Base-by-base conservation (phyloP, 2,888 invertebrate species). In the Rhagonycha lutea region DNA sequence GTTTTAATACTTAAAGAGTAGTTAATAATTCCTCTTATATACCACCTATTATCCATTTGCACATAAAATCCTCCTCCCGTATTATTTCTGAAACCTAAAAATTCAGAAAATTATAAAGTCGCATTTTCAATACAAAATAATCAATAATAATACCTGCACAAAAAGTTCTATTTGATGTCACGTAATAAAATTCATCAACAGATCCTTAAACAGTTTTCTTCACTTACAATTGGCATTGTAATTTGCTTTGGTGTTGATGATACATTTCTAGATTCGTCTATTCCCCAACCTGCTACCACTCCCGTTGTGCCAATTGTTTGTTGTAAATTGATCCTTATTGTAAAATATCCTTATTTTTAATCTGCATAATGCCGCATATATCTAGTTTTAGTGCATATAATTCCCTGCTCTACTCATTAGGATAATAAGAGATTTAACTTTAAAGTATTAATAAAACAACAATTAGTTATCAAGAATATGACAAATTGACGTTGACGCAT, bases 201-300 rank as follows among this genome's bases (percentile, higher is more conserved):
- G 90, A 91, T 76, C 89, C n/a, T 88, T 12, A 90, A 86, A 82
- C 92, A 92, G 14, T 87, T 87, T 5, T 88, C 88, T 69, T 90
- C 89, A 79, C 89, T 89, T 28, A 91, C 91, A 2, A 92, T 86
- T 0, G 91, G 90, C 68, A 90, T 83, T 8, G 85, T 87, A 4
- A 89, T 88, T 85, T 89, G 88, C 10, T 89, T 88, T 0, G 91
- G 91, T 72, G 89, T 89, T 0, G 88, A 88, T 60, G 87, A 86
- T 4, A 88, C 86, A 0, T 86, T 84, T 0, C 89, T 89, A 0
- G 83, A 78, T 77, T 89, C 90, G 68, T 89, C 90, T 9, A 86
- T 86, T 11, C 91, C 91, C 92, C 92, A 92, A 9, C 92, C 92
- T 0, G 91, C 89, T 4, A 92, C 90, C 85, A 88, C 86, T 12